Evolutionary conservation across 2,113 vertebrate species (phyloP), one percentile per base, ranked within the genome.

Genomic region (Campylorhamphus procurvoides): DNA sequence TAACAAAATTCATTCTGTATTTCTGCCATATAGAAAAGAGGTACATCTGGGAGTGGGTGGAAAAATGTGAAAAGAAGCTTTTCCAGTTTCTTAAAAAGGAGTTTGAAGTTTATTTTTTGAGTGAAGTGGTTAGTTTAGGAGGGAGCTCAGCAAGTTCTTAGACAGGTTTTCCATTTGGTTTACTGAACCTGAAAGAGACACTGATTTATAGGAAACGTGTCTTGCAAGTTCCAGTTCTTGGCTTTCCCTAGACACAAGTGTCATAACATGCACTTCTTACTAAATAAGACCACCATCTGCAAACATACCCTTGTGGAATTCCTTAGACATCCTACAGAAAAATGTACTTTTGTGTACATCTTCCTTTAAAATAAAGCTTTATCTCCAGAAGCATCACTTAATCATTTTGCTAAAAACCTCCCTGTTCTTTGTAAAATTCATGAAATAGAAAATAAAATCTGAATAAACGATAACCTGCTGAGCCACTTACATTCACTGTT

Each of bases 401-500:
- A 88, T 93, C 40, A 76, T 90, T 95, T 94, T 86, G 60, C 71
- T 88, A 82, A 94, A 91, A 94, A 53, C 39, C 47, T 95, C 28
- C n/a, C n/a, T 44, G 27, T 92, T 95, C 88, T 95, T 66, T 91
- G 84, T 80, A 89, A 95, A 95, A 96, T 93, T 90, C 25, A 92
- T 95, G 92, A 95, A 95, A 89, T 82, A 80, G 71, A 75, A 94
- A 92, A 63, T 81, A 95, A 96, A 97, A 96, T 85, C 94, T 92
- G 95, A 97, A 89, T 97, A 97, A 96, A 90, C 33, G 75, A 95
- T 95, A 96, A 96, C 96, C 84, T 83, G 86, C 84, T 90, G 64
- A 89, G 84, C 53, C 59, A 73, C 90, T 97, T 95, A 64, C 59
- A 3, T 93, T 97, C 81, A 60, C 33, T 87, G 46, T 92, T 95